phyloP scores from a whole-genome alignment of 92 coral and sea anemone species.

The Parazoanthus darwini region DNA sequence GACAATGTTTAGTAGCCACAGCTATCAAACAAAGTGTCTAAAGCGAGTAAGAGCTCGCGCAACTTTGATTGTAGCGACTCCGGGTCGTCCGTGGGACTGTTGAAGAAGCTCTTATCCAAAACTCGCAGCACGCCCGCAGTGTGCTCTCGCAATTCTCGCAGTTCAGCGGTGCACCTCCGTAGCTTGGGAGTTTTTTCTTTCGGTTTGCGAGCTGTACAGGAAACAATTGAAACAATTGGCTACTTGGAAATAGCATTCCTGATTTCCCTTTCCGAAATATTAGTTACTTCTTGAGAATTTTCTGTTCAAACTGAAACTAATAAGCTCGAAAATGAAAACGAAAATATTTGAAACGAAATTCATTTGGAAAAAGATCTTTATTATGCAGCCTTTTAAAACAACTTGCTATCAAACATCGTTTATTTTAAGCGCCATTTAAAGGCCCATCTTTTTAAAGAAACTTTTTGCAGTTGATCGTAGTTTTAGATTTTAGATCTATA shows the following conservation, averaged over 20 bases:
- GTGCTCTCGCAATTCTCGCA: constrained; percentile 60
- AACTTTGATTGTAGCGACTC: constrained; percentile 55
- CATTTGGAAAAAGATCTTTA: not conserved
- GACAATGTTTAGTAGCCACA: not conserved
- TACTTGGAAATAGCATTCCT: not conserved
- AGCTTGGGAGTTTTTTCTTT: constrained; percentile 59
- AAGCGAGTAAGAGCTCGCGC: constrained; percentile 64
- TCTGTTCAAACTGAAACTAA: too few relatives aligned
- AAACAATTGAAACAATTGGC: not conserved
- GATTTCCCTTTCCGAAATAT: too few relatives aligned
- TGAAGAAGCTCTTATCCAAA: constrained; percentile 29
- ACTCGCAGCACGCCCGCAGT: constrained; percentile 50
- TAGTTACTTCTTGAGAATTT: too few relatives aligned
- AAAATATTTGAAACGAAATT: not conserved
- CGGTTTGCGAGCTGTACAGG: constrained; percentile 38
- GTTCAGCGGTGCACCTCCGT: constrained; percentile 55
- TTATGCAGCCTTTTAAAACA: not conserved
- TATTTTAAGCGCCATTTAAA: too few relatives aligned
- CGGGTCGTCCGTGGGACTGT: constrained; percentile 62
- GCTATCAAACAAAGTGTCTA: constrained; percentile 51
- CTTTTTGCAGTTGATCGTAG: too few relatives aligned
- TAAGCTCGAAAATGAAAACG: too few relatives aligned
- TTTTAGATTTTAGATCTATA: too few relatives aligned
- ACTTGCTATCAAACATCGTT: not conserved
- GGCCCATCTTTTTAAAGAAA: too few relatives aligned